Conservation (phyloP, 1,140 invertebrate genomes). For the Cyclargus thomasi region DNA sequence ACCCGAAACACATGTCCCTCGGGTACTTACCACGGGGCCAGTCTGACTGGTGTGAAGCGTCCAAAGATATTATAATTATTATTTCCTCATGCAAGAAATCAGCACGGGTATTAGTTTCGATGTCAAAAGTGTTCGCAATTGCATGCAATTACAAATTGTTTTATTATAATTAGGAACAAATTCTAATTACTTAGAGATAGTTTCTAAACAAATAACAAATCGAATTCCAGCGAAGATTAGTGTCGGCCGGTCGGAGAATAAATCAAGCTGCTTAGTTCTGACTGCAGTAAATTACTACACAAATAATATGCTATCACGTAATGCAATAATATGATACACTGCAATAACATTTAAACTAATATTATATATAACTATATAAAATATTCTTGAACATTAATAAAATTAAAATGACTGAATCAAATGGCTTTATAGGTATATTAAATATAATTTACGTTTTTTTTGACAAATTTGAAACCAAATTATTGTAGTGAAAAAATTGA, state of each 20-base stretch:
- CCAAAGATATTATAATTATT: too few species aligned
- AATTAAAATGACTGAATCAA: too few species aligned
- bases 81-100: background rate
- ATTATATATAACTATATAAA: too few species aligned
- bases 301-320: constrained; percentile 30
- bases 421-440: too few species aligned
- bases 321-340: constrained; percentile 5
- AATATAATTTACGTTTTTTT: too few species aligned
- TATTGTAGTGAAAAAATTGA: too few species aligned
- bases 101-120: background rate
- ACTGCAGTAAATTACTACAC: constrained; percentile 51
- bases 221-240: constrained; percentile 66
- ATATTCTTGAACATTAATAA: too few species aligned
- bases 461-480: too few species aligned
- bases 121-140: background rate
- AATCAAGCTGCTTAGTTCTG: constrained; percentile 47
- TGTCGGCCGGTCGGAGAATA: constrained; percentile 50
- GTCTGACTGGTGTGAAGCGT: too few species aligned
- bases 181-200: constrained; percentile 8
- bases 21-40: too few species aligned
- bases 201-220: constrained; percentile 60
- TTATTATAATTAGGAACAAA: constrained; percentile 13
- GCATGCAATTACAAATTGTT: constrained; percentile 7
- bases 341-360: background rate
- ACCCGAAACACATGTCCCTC: too few species aligned